phyloP scores from a whole-genome alignment of 2,888 invertebrate species.

The Seladonia tumulorum region DNA sequence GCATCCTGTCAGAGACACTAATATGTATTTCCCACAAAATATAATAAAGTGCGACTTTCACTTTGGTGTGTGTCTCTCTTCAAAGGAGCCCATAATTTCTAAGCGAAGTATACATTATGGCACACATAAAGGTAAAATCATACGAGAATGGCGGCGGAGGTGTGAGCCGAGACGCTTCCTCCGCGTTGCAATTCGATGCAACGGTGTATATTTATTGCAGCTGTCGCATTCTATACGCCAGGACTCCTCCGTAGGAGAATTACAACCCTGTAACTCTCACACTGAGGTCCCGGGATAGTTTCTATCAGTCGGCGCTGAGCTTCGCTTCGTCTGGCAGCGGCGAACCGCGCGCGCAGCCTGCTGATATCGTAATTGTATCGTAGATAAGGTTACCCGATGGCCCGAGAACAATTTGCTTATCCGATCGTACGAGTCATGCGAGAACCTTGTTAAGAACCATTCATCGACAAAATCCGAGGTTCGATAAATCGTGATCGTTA shows the following conservation, averaged over 20 bases:
- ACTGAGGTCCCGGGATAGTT: constrained; percentile 38
- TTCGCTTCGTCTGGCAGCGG: background rate
- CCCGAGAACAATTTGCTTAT: constrained; percentile 52
- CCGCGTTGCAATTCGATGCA: constrained; percentile 60
- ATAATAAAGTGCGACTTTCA: constrained; percentile 9
- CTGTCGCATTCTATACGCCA: constrained; percentile 59
- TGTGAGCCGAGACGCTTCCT: constrained; percentile 37
- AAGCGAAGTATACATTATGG: constrained; percentile 14
- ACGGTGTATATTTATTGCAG: constrained; percentile 65
- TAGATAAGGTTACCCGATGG: constrained; percentile 58
- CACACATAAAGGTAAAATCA: constrained; percentile 6
- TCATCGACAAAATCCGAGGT: constrained; percentile 27
- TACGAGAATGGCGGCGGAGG: constrained; percentile 20
- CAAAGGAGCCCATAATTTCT: constrained; percentile 6
- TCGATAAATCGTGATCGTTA: constrained; percentile 40
- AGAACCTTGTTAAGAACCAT: constrained; percentile 47
- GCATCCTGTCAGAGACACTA: background rate
- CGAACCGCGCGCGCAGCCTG: constrained; percentile 10
- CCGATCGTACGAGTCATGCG: constrained; percentile 28
- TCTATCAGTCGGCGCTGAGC: constrained; percentile 52
- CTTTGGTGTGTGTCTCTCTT: background rate
- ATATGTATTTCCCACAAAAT: background rate
- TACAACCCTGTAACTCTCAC: constrained; percentile 67
- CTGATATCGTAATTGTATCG: constrained; percentile 62
- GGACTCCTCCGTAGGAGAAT: constrained; percentile 51